Percentiles rank a stretch among this genome's conserved stretches.
phyloP scores from a whole-genome alignment of 2,797 vertebrate species.

The Spinus pinus region DNA sequence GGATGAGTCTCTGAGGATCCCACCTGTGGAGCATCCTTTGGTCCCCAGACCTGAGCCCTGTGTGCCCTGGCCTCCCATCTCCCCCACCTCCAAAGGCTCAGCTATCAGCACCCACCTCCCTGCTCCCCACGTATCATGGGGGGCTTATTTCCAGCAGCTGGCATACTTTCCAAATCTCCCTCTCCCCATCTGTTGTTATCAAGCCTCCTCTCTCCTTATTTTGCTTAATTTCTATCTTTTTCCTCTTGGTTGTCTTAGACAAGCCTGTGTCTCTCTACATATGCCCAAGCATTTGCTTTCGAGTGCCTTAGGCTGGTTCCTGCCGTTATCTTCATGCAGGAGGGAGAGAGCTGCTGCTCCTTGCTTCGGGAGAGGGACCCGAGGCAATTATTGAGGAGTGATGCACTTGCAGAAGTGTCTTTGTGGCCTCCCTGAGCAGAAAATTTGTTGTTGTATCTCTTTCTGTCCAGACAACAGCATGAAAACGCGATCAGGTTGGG shows the following conservation, averaged over 20 bases:
- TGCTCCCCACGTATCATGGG: background rate
- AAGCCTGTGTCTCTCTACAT: background rate
- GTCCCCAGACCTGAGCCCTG: fast-evolving
- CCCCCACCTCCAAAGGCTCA: background rate
- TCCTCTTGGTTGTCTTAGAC: background rate
- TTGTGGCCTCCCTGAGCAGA: background rate
- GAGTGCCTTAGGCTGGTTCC: slow-evolving; percentile 15
- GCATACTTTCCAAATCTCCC: slow-evolving; percentile 42
- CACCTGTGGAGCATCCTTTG: background rate
- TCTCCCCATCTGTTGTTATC: slow-evolving; percentile 52
- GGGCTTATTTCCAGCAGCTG: slow-evolving; percentile 47
- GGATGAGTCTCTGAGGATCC: background rate
- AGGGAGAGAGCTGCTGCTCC: background rate
- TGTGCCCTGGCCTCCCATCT: fast-evolving
- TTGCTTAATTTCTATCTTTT: slow-evolving; percentile 47
- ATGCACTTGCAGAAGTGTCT: background rate
- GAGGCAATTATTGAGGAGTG: background rate
- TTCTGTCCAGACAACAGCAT: background rate
- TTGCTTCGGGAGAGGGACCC: background rate
- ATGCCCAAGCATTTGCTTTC: background rate
- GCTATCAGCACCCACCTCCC: background rate
- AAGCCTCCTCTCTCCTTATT: slow-evolving; percentile 41
- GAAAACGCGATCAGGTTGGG: fast-evolving
- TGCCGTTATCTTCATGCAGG: background rate
- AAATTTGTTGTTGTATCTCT: background rate